Evolutionary conservation across 2,797 vertebrate species (phyloP).

Genomic region (Acropternis orthonyx): DNA sequence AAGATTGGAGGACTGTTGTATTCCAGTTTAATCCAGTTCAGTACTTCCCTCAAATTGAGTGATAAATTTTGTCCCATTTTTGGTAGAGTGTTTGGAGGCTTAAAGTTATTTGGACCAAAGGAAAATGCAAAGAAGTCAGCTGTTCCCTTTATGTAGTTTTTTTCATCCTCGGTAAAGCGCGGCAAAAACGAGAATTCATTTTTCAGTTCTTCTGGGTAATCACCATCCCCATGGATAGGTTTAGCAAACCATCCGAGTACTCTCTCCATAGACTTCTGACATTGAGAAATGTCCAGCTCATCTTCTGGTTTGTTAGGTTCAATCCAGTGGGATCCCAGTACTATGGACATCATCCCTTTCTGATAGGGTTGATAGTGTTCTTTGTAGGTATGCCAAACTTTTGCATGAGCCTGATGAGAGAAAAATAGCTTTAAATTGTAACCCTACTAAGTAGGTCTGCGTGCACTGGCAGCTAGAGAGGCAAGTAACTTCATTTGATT

Average conservation of each 20-base stretch:
- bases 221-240: slow-evolving; percentile 88
- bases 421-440: background rate
- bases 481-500: background rate
- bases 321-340: slow-evolving; percentile 93
- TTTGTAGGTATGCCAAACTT: slow-evolving; percentile 90
- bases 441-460: background rate
- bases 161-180: slow-evolving; percentile 83
- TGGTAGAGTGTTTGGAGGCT: slow-evolving; percentile 73
- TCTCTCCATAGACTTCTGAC: slow-evolving; percentile 87
- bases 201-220: slow-evolving; percentile 88
- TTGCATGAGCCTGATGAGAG: slow-evolving; percentile 88
- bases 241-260: slow-evolving; percentile 93
- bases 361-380: slow-evolving; percentile 82
- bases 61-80: slow-evolving; percentile 83
- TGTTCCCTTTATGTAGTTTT: slow-evolving; percentile 81
- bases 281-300: slow-evolving; percentile 75
- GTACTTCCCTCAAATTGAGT: slow-evolving; percentile 83
- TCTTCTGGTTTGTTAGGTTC: slow-evolving; percentile 81
- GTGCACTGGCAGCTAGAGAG: background rate
- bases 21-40: slow-evolving; percentile 91
- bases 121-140: slow-evolving; percentile 96
- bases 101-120: slow-evolving; percentile 91
- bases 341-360: slow-evolving; percentile 88
- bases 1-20: slow-evolving; percentile 85
- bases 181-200: slow-evolving; percentile 77